A percentile compares a stretch with the other conserved stretches of the same genome.
These are phyloP conservation scores for Balearica regulorum DNA, from an alignment of 2,797 vertebrate genomes.

Conservation along the genomic window DNA sequence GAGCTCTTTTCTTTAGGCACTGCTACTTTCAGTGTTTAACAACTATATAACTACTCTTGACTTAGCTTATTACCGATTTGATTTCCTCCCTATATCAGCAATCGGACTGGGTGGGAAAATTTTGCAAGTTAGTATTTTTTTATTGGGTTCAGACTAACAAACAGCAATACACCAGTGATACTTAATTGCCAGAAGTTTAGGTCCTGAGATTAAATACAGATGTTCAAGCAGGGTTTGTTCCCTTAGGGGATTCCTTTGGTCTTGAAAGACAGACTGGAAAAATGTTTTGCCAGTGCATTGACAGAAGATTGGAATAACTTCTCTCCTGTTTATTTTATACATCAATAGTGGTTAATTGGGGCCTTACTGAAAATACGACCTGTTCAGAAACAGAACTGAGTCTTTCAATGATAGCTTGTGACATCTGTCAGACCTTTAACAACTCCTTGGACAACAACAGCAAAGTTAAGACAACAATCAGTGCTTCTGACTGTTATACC, in stretches of 20 bases:
- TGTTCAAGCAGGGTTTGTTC: neutral
- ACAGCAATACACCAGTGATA: neutral
- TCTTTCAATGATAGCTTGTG: neutral
- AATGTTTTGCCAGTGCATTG: neutral
- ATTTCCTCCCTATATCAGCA: neutral
- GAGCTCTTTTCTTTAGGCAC: neutral
- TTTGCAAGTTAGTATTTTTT: neutral
- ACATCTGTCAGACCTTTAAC: neutral
- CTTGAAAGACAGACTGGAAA: neutral
- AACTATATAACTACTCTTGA: neutral
- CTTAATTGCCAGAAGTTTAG: neutral
- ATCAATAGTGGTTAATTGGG: neutral
- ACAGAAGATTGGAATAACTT: neutral
- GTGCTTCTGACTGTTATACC: neutral
- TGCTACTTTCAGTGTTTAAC: neutral
- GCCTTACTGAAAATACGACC: neutral
- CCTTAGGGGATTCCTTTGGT: neutral
- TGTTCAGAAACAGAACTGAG: neutral
- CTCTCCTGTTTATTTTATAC: neutral
- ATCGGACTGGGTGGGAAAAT: neutral
- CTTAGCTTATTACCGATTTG: neutral
- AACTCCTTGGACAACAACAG: neutral
- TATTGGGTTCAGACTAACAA: neutral
- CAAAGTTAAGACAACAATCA: neutral
- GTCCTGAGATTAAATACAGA: neutral